Base-by-base conservation (phyloP, 2,113 vertebrate species). In the Mola mola region DNA sequence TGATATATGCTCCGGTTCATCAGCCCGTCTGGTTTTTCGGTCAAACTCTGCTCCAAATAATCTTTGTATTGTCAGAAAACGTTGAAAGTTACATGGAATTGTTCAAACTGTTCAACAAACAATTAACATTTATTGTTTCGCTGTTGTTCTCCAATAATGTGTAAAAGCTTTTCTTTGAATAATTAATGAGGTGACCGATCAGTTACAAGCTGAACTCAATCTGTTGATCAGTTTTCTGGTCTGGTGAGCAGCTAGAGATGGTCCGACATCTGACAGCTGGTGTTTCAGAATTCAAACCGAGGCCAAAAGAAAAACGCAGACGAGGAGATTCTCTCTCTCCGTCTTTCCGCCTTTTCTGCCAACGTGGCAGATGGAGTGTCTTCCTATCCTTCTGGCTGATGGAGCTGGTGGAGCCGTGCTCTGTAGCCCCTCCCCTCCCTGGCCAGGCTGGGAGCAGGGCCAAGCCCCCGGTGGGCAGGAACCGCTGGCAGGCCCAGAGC, bases 391-490 rank as follows among this genome's bases (percentile, higher is more conserved):
- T 38, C 17, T 42, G 49, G 44, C 59, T 28, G 38, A 19, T 2
- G 11, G 58, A 53, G 60, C 20, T n/a, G 8, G 49, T 31, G 24
- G 58, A 36, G 16, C 31, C 29, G 43, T 37, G 48, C 42, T 46
- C 37, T 15, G 11, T 5, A 5, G 3, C 25, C 15, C 26, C 24
- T 19, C 6, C 28, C 4, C 10, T 2, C 13, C 15, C 19, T n/a
- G 26, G n/a, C 41, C 9, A 51, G 64, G 38, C 73, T 24, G 69
- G 73, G 68, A 69, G 24, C 20, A 2, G 6, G 8, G 60, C 79
- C 79, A 82, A 53, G n/a, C 26, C 58, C 56, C 60, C 24, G 10
- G 13, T 26, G 19, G 50, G 64, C 78, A 68, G 78, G 67, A 81
- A 57, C 17, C 52, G 58, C 73, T 51, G 43, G n/a, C n/a, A n/a